These are phyloP conservation scores for Mugil cephalus DNA, from an alignment of 2,113 vertebrate genomes.

Conservation along the genomic window DNA sequence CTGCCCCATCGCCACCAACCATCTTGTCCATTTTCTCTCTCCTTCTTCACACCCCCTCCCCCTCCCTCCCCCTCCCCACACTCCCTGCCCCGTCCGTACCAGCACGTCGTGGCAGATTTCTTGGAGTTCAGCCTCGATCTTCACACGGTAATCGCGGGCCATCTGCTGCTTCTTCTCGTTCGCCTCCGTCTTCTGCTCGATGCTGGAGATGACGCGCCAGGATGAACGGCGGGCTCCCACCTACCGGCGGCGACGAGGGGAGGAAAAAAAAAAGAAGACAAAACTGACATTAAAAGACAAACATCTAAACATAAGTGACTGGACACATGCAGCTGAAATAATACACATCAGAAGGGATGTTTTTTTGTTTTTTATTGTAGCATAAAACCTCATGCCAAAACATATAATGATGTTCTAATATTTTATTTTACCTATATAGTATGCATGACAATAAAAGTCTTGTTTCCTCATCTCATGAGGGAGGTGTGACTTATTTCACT, in stretches of 20 bases:
- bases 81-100: slow-evolving; percentile 83
- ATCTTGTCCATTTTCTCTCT: neutral
- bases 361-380: too few relatives aligned
- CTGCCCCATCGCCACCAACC: neutral
- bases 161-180: slow-evolving; percentile 98
- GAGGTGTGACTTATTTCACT: neutral
- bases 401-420: too few relatives aligned
- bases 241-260: slow-evolving; percentile 20
- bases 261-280: neutral
- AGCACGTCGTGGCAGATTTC: slow-evolving; percentile 98
- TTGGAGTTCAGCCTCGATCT: slow-evolving; percentile 94
- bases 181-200: slow-evolving; percentile 95
- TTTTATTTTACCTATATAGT: too few relatives aligned
- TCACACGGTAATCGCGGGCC: slow-evolving; percentile 95
- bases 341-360: neutral
- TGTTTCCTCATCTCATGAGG: neutral
- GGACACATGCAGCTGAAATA: neutral
- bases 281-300: neutral
- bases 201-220: slow-evolving; percentile 98
- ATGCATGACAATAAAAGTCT: neutral
- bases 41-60: neutral
- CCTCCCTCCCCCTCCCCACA: neutral
- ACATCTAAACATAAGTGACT: neutral
- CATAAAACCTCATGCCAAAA: too few relatives aligned
- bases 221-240: slow-evolving; percentile 95